Evolutionary conservation across 2,797 vertebrate genomes (phyloP).

Genomic region (Rhincodon typus): DNA sequence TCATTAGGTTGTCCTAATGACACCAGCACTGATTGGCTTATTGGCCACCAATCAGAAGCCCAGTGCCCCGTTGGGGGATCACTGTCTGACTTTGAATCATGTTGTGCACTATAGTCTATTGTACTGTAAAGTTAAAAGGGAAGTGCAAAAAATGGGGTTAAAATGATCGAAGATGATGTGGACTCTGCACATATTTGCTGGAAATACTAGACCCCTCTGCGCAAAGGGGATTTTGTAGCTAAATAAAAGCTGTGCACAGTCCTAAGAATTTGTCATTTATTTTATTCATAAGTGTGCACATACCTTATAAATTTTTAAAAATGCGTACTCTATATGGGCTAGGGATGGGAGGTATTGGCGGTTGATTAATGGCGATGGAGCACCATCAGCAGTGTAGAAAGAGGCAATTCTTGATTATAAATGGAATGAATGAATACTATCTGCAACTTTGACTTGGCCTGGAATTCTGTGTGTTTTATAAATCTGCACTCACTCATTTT

Average conservation of each 20-base stretch:
- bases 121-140: conserved; percentile 98
- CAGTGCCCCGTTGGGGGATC: conserved; percentile 56
- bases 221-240: conserved; percentile 65
- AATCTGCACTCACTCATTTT: conserved; percentile 37
- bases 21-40: conserved; percentile 70
- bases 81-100: conserved; percentile 74
- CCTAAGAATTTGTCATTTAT: conserved; percentile 59
- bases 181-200: conserved; percentile 62
- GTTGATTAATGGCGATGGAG: background rate
- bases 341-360: background rate
- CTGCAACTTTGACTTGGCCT: background rate
- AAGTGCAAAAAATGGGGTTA: conserved; percentile 69
- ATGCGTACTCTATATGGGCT: conserved; percentile 12
- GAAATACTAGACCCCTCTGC: conserved; percentile 59
- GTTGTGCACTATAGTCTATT: conserved; percentile 93
- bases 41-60: conserved; percentile 64
- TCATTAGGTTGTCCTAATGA: conserved; percentile 66
- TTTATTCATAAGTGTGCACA: conserved; percentile 61
- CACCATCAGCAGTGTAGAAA: background rate
- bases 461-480: background rate
- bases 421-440: background rate
- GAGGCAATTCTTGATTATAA: background rate
- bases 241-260: conserved; percentile 71
- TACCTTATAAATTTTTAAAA: conserved; percentile 62
- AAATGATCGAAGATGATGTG: conserved; percentile 59